Evolutionary conservation across 2,113 vertebrate species (phyloP).

Genomic region (Pelodiscus sinensis): DNA sequence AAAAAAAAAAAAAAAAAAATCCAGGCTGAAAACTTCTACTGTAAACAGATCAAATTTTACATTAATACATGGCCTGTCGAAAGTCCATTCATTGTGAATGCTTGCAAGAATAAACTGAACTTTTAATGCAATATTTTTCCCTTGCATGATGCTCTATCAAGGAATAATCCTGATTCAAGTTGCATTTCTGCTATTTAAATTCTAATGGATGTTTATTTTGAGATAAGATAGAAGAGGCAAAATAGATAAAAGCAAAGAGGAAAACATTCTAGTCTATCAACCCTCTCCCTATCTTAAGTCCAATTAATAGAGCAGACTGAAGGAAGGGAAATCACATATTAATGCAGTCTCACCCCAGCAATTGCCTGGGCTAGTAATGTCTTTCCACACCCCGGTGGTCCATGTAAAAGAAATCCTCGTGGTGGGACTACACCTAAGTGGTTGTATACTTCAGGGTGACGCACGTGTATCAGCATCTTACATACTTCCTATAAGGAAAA

Average conservation of each 20-base stretch:
- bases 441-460: slow-evolving; percentile 92
- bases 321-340: neutral
- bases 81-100: neutral
- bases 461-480: slow-evolving; percentile 92
- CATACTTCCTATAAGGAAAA: slow-evolving; percentile 87
- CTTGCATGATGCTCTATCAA: neutral
- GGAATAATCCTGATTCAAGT: neutral
- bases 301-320: neutral
- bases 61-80: neutral
- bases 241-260: neutral
- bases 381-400: slow-evolving; percentile 96
- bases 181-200: neutral
- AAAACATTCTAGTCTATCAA: neutral
- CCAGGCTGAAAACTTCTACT: neutral
- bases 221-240: neutral
- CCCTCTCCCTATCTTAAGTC: neutral
- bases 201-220: neutral
- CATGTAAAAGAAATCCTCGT: slow-evolving; percentile 92
- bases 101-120: neutral
- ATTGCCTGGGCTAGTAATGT: slow-evolving; percentile 94
- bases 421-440: slow-evolving; percentile 91
- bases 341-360: slow-evolving; percentile 87
- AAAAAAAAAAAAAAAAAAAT: too few relatives aligned
- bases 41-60: neutral
- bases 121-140: neutral